These are phyloP conservation scores for Sussaba pulchella DNA, from an alignment of 2,888 invertebrate species.

Conservation along the genomic window DNA sequence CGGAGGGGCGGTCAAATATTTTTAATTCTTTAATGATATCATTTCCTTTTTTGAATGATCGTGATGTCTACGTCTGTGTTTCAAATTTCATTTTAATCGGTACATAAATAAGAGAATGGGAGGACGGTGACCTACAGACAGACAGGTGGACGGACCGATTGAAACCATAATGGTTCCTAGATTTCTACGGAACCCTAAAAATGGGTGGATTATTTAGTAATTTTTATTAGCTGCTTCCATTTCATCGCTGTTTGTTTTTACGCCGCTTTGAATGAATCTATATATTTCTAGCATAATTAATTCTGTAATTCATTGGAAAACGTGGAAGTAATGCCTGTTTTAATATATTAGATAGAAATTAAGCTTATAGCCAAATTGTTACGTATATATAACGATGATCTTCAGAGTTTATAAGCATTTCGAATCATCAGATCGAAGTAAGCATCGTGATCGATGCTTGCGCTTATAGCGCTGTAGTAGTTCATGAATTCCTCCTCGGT, in stretches of 20 bases:
- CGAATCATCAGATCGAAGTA: slow-evolving; percentile 98
- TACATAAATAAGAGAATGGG: too few species aligned
- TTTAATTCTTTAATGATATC: too few species aligned
- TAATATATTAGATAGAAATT: background rate
- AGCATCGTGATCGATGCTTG: slow-evolving; percentile 96
- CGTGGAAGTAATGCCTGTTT: slow-evolving; percentile 27
- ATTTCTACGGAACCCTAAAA: too few species aligned
- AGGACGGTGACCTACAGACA: too few species aligned
- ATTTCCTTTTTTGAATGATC: too few species aligned
- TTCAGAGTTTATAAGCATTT: slow-evolving; percentile 94
- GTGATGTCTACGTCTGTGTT: too few species aligned
- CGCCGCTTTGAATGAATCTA: background rate
- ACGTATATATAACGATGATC: background rate
- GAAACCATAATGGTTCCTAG: too few species aligned
- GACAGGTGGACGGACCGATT: too few species aligned
- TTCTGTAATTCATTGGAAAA: slow-evolving; percentile 7
- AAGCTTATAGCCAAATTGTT: background rate
- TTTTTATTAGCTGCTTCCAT: too few species aligned
- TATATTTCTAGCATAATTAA: background rate
- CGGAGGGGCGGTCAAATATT: too few species aligned
- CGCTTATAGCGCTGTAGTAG: slow-evolving; percentile 97
- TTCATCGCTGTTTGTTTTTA: background rate
- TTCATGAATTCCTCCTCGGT: slow-evolving; percentile 96
- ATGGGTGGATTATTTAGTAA: too few species aligned
- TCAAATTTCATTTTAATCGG: too few species aligned